Conservation (phyloP, 2,888 invertebrate species). For the Melieria picta region DNA sequence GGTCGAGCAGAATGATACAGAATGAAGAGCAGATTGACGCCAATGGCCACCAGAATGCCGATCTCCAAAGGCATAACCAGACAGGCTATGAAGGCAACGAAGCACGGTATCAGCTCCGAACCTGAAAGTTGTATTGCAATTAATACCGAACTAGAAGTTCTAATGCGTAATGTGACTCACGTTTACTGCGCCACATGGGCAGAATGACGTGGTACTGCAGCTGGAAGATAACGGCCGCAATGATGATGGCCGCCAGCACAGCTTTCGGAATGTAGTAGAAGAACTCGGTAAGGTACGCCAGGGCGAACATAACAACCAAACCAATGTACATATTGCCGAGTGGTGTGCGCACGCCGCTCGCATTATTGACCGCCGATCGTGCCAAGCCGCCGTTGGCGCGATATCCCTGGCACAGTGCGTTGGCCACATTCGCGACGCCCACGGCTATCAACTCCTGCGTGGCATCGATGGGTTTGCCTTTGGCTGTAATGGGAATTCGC, state of each 20-base stretch:
- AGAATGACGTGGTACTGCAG: slow-evolving; percentile 83
- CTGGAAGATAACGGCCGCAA: slow-evolving; percentile 90
- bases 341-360: slow-evolving; percentile 86
- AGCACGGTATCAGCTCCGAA: slow-evolving; percentile 84
- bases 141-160: background rate
- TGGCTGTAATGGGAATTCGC: slow-evolving; percentile 66
- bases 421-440: slow-evolving; percentile 78
- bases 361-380: slow-evolving; percentile 84
- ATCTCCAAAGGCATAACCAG: slow-evolving; percentile 84
- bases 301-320: slow-evolving; percentile 79
- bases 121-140: slow-evolving; percentile 69
- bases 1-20: slow-evolving; percentile 89
- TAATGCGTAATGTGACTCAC: slow-evolving; percentile 68
- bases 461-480: slow-evolving; percentile 82
- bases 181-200: slow-evolving; percentile 88
- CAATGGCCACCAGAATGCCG: slow-evolving; percentile 86
- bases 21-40: slow-evolving; percentile 84
- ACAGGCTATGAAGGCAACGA: slow-evolving; percentile 88
- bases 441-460: slow-evolving; percentile 90
- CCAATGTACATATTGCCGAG: slow-evolving; percentile 85
- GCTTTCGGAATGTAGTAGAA: slow-evolving; percentile 87
- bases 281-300: slow-evolving; percentile 85
- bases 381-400: slow-evolving; percentile 82
- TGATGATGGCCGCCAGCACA: slow-evolving; percentile 87
- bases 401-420: slow-evolving; percentile 85